Evolutionary conservation across 2,888 invertebrate species (phyloP).

Genomic region (Zele albiditarsus): DNA sequence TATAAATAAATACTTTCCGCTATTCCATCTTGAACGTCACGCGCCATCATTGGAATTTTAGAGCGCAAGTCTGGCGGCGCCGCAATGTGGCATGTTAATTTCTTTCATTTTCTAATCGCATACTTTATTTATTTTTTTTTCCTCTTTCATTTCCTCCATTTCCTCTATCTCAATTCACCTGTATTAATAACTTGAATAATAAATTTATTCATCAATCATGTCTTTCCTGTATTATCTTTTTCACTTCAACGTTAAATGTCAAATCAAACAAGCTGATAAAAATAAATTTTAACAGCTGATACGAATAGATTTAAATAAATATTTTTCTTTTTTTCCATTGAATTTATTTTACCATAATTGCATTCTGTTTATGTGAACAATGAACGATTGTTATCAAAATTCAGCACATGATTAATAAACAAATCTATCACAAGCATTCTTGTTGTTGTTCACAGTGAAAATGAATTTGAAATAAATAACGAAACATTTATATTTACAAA

Average conservation of each 20-base stretch:
- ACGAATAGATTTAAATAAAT: no score
- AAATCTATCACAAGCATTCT: no score
- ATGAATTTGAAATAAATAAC: neutral
- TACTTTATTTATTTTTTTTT: neutral
- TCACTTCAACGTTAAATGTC: neutral
- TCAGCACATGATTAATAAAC: no score
- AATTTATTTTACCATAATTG: neutral
- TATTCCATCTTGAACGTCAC: slow-evolving; percentile 29
- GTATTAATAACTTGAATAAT: neutral
- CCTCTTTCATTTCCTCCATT: neutral
- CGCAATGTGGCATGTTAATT: slow-evolving; percentile 18
- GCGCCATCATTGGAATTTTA: slow-evolving; percentile 16
- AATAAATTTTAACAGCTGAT: neutral
- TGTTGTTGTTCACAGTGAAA: no score
- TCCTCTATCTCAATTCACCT: neutral
- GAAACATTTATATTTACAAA: slow-evolving; percentile 14
- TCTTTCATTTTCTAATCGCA: slow-evolving; percentile 10
- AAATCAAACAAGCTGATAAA: neutral
- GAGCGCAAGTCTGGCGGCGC: slow-evolving; percentile 1
- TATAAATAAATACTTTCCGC: slow-evolving; percentile 21
- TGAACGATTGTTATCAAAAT: no score
- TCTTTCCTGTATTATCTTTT: neutral
- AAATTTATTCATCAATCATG: slow-evolving; percentile 3
- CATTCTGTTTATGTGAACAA: neutral
- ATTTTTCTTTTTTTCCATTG: no score